These are phyloP conservation scores for Anguilla japonica DNA, from an alignment of 2,113 vertebrate genomes.

Conservation along the genomic window DNA sequence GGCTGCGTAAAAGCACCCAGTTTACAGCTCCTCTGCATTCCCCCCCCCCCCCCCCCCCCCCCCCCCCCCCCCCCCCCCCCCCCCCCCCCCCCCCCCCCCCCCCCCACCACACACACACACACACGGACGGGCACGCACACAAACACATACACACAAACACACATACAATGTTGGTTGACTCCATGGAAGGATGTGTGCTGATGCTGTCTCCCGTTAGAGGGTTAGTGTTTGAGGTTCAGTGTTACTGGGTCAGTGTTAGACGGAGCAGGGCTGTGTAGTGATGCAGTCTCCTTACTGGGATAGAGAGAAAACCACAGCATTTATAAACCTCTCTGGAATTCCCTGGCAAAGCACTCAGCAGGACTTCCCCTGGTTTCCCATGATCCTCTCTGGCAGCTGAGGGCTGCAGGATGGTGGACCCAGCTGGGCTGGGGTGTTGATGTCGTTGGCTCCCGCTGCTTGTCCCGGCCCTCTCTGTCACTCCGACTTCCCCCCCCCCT, in stretches of 20 bases:
- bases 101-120: no score
- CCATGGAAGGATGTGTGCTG: no score
- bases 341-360: not conserved
- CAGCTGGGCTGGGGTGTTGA: not conserved
- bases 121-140: no score
- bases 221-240: no score
- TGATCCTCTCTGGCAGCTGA: not conserved
- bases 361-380: not conserved
- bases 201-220: no score
- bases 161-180: no score
- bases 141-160: no score
- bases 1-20: not conserved
- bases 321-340: not conserved
- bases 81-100: no score
- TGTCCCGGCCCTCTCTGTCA: not conserved
- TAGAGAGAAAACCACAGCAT: no score
- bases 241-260: no score
- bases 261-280: no score
- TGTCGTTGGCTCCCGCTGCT: not conserved
- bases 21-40: not conserved
- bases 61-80: not conserved
- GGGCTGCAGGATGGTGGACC: not conserved
- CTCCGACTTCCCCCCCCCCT: not conserved
- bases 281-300: no score
- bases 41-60: not conserved